These are phyloP conservation scores for Euzetes globulus DNA, from an alignment of 2,888 invertebrate species.

Conservation along the genomic window DNA sequence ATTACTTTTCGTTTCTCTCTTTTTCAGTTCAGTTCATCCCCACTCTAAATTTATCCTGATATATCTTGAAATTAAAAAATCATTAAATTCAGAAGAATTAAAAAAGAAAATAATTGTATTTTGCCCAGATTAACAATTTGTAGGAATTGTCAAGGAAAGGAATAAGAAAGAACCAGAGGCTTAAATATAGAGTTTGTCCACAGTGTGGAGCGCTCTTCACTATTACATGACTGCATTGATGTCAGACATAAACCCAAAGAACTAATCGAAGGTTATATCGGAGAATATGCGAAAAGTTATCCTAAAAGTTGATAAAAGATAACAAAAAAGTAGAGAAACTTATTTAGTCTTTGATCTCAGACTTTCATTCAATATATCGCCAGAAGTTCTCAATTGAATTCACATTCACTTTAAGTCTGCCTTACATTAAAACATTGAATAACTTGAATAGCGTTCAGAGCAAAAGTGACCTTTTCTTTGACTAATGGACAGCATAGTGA, in stretches of 20 bases:
- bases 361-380: not conserved
- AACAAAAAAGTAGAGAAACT: not conserved
- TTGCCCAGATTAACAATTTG: too few species aligned
- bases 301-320: not conserved
- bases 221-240: not conserved
- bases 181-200: not conserved
- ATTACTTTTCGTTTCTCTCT: too few species aligned
- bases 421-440: not conserved
- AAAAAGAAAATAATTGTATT: too few species aligned
- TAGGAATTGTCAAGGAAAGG: too few species aligned
- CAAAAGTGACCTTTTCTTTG: slow-evolving; percentile 3
- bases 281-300: not conserved
- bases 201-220: not conserved
- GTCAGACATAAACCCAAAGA: not conserved
- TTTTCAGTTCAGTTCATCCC: too few species aligned
- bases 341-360: not conserved
- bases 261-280: not conserved
- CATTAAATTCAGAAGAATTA: too few species aligned
- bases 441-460: not conserved
- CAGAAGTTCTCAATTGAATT: not conserved
- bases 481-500: not conserved
- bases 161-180: too few species aligned
- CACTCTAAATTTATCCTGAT: too few species aligned
- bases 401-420: not conserved
- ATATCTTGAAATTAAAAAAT: too few species aligned